Evolutionary conservation across 2,113 vertebrate species (phyloP), one percentile per base, ranked within the genome.

Genomic region (Centrocercus urophasianus): DNA sequence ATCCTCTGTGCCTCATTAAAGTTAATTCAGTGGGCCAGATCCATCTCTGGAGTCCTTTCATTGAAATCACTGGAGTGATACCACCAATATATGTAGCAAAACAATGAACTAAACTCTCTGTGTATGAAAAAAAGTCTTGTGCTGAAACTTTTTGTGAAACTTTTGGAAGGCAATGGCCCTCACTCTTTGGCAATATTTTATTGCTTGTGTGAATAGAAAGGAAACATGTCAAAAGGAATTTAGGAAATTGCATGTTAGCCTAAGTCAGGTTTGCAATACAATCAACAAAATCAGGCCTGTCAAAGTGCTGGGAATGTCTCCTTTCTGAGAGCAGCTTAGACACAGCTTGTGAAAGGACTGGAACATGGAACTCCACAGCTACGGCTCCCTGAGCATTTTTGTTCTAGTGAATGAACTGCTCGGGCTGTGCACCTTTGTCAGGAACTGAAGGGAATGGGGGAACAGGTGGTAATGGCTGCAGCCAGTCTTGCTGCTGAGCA

Each of bases 21-120:
- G 47, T 88, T 94, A 86, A 91, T 90, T 80, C 86, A 83, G 45
- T 28, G n/a, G 71, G 82, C 36, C 59, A 94, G 71, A 80, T 83
- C 91, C 42, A 82, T 93, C 47, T 54, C 63, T 74, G 34, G 43
- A 89, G 36, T 70, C 47, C 27, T 80, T 84, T 89, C 50, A 83
- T n/a, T 78, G 42, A 81, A 94, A 74, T 88, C 56, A n/a, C 43
- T 69, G 64, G 18, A 83, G 40, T 69, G 52, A 71, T 70, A 93
- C 16, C 34, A 30, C 83, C 71, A 42, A 83, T 32, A 90, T 79
- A 30, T 40, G 70, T 61, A 57, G 50, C 19, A 90, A 74, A 87
- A 34, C 59, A 59, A 11, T 24, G 28, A 88, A 30, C 34, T 52
- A 69, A 86, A 83, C 18, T 40, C 38, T 25, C 34, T 16, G 50